Base-by-base conservation (phyloP, 2,888 invertebrate genomes). In the Drosophila rellima region DNA sequence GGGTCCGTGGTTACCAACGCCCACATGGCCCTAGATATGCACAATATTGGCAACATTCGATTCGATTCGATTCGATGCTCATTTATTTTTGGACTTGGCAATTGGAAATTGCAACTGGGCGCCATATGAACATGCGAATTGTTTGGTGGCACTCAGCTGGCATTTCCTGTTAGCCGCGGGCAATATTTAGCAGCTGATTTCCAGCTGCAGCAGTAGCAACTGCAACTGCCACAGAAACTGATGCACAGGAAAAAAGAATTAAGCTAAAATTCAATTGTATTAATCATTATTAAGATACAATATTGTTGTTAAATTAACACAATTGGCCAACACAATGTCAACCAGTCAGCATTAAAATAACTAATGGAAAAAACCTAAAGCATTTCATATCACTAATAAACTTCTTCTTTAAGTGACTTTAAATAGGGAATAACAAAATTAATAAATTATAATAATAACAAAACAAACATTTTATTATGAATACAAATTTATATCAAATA, bases 141-240 rank as follows among this genome's bases (percentile, higher is more conserved):
- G 60, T 23, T 64, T 60, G 63, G 45, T 18, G 48, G 54, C 47
- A 17, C 40, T 15, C 73, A 67, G 64, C 63, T 65, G 70, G 48
- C 54, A 55, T 59, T 77, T 76, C 69, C 69, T 62, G 61, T 56
- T 68, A 45, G 78, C 78, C 69, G 48, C 44, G 37, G 76, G 76
- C 78, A 35, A 56, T 65, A 77, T 33, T 73, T 77, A 73, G 76
- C 76, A 73, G 73, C 78, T 69, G 69, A 76, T 78, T 52, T 20
- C 26, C 42, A 64, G 69, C 68, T 55, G 11, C 11, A 29, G 31
- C 29, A 35, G 20, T 11, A 29, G 47, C 70, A 62, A 37, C 69
- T 45, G 47, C 59, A 66, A 48, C 47, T 42, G 65, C 45, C 40
- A 37, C 20, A 37, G 39, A 52, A 52, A 26, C 8, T 10, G 45